Evolutionary conservation across 2,797 vertebrate species (phyloP).

Genomic region (Sebastes vulpes): DNA sequence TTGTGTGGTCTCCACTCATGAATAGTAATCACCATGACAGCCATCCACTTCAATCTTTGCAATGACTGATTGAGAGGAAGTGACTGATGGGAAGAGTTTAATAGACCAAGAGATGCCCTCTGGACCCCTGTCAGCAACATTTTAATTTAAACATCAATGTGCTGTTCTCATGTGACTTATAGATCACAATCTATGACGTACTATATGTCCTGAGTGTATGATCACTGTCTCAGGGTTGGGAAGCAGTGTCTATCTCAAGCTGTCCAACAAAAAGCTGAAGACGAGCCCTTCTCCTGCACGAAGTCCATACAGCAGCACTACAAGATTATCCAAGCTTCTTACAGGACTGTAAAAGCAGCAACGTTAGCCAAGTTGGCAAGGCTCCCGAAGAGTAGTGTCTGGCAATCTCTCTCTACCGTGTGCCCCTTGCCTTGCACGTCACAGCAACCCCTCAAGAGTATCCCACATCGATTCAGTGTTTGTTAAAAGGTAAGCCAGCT

Average conservation of each 20-base stretch:
- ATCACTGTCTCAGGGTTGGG: not conserved
- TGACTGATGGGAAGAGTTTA: conserved; percentile 3
- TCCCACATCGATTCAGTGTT: not conserved
- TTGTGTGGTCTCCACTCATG: conserved; percentile 44
- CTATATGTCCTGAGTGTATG: not conserved
- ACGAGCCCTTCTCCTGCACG: not conserved
- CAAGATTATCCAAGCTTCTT: not conserved
- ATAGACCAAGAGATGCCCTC: not conserved
- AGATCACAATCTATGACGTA: not conserved
- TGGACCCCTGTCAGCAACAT: not conserved
- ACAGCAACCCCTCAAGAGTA: not conserved
- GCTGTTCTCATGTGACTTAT: not conserved
- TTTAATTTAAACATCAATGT: not conserved
- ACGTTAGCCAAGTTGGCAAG: not conserved
- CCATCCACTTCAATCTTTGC: not conserved
- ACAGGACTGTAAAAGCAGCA: not conserved
- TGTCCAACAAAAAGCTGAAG: not conserved
- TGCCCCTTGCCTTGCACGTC: not conserved
- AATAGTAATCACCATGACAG: conserved; percentile 52
- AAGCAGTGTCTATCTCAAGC: not conserved
- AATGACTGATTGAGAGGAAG: conserved; percentile 8
- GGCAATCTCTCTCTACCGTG: not conserved
- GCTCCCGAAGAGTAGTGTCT: not conserved
- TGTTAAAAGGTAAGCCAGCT: not conserved
- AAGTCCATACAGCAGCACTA: not conserved